A percentile compares a stretch with the other conserved stretches of the same genome.
Evolutionary conservation across 2,113 vertebrate genomes (phyloP).

Genomic region (Eulacestoma nigropectus): DNA sequence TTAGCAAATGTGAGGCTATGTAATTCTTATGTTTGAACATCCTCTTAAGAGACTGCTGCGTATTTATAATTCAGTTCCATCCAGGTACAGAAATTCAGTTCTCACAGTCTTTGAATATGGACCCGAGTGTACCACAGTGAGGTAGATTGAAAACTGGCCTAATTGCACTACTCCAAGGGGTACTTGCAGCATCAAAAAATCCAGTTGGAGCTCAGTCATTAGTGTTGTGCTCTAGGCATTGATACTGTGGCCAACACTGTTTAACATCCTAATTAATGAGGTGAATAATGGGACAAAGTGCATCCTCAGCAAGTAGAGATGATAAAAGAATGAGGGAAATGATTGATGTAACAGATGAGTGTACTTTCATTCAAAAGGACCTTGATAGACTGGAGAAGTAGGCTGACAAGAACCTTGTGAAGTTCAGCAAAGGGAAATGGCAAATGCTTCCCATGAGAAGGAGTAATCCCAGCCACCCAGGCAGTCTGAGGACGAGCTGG

Average conservation of each 20-base stretch:
- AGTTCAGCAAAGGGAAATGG: background rate
- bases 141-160: background rate
- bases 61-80: background rate
- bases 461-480: background rate
- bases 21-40: background rate
- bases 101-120: background rate
- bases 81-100: background rate
- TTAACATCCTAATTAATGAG: background rate
- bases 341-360: background rate
- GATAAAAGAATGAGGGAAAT: background rate
- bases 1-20: background rate
- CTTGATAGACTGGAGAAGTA: background rate
- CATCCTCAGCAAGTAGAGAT: background rate
- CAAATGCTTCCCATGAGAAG: background rate
- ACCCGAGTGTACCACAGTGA: background rate
- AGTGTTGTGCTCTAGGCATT: background rate
- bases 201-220: background rate
- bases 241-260: background rate
- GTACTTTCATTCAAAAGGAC: background rate
- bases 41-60: background rate
- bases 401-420: background rate
- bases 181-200: background rate
- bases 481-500: background rate
- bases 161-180: background rate
- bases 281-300: background rate